Base-by-base conservation (phyloP, 2,888 invertebrate genomes). In the Drosophila aldrichi region DNA sequence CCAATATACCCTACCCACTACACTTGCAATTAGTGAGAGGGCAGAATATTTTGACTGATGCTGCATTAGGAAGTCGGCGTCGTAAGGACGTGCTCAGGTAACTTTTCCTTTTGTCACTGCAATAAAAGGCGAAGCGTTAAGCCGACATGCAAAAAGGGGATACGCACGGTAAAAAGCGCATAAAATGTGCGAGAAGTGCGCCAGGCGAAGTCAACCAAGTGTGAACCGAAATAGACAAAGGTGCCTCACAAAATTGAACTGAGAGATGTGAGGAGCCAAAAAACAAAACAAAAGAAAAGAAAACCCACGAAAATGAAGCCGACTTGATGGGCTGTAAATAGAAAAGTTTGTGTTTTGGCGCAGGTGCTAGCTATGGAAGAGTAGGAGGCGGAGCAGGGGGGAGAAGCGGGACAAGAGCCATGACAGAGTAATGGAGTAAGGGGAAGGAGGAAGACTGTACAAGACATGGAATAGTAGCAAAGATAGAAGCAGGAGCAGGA, bases 281-380 rank as follows among this genome's bases (percentile, higher is more conserved):
- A 52, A 9, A 20, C 16, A 52, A 9, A 29, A n/a, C 4, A 29
- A 49, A 49, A 32, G 14, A 20, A 51, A 51, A 62, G 49, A 57
- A 65, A 63, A 58, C 58, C 52, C 32, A 63, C 77, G 55, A 86
- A 79, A 83, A 70, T 68, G 66, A 74, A 71, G 65, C 71, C 81
- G 54, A 69, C 77, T 72, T 82, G 81, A 82, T 82, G 77, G 82
- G 74, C 87, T 82, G 82, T 83, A 83, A 82, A 86, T 87, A 81
- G 72, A 74, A 74, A 86, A 83, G 61, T 74, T 82, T 71, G 86
- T 38, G 36, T 80, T 70, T 88, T 49, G 36, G 48, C 54, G 54
- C 82, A 85, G 89, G 80, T 85, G 75, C 52, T 66, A 76, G 43
- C 36, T 22, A 34, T 18, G 25, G 8, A 12, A n/a, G 22, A 32